Evolutionary conservation across 2,888 invertebrate species (phyloP).

Genomic region (Calliopum simillimum): DNA sequence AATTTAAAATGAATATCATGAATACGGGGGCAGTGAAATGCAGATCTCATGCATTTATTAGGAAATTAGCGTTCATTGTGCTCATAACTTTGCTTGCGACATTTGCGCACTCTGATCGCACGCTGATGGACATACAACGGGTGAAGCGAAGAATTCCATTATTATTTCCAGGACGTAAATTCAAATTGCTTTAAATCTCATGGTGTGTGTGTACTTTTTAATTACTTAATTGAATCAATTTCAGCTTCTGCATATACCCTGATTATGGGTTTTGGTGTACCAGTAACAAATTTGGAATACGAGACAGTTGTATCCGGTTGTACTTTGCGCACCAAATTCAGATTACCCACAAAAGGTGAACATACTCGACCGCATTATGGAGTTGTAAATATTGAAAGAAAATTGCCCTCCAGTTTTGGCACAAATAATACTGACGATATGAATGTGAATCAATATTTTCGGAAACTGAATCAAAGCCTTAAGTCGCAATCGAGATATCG

Average conservation of each 20-base stretch:
- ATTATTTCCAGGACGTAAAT: no score
- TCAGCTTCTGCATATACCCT: neutral
- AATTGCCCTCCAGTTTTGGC: constrained; percentile 28
- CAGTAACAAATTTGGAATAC: constrained; percentile 32
- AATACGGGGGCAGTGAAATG: no score
- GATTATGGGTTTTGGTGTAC: constrained; percentile 42
- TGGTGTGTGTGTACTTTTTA: no score
- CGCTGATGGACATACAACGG: no score
- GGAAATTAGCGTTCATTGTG: no score
- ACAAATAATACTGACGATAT: neutral
- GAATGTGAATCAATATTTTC: neutral
- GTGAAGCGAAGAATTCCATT: no score
- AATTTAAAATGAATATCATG: no score
- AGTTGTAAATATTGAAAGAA: constrained; percentile 29
- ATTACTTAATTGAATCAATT: no score
- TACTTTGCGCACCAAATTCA: constrained; percentile 35
- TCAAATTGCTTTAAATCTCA: no score
- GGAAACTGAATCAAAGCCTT: neutral
- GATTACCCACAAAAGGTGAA: constrained; percentile 21
- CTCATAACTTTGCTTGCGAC: no score
- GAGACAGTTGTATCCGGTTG: constrained; percentile 38
- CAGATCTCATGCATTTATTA: no score
- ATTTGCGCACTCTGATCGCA: no score
- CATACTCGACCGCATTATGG: constrained; percentile 15
- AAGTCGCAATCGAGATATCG: constrained; percentile 28